Evolutionary conservation across 2,888 invertebrate species (phyloP).

Genomic region (Epirrita christyi): DNA sequence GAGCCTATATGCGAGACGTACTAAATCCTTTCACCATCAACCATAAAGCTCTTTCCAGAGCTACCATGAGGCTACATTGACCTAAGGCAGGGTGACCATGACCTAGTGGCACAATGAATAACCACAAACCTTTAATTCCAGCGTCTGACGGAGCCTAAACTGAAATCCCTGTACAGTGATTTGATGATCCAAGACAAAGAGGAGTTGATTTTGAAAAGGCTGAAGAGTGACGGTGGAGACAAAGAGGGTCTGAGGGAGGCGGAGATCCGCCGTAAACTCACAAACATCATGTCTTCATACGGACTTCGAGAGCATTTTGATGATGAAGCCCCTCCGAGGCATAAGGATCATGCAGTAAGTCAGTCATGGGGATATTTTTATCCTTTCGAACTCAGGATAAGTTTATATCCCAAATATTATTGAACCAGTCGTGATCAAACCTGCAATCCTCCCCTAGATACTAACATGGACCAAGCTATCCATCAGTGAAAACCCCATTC

Average conservation of each 20-base stretch:
- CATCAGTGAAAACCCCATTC: no score
- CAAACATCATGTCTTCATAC: slow-evolving; percentile 92
- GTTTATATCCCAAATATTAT: no score
- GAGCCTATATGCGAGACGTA: no score
- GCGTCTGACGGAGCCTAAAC: slow-evolving; percentile 92
- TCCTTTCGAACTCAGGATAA: no score
- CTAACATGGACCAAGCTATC: no score
- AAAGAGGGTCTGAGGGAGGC: slow-evolving; percentile 94
- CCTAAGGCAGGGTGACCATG: no score
- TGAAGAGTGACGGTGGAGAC: slow-evolving; percentile 93
- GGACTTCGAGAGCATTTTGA: slow-evolving; percentile 92
- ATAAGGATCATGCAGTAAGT: slow-evolving; percentile 81
- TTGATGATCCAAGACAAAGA: slow-evolving; percentile 96
- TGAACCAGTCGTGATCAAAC: no score
- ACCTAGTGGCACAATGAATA: no score
- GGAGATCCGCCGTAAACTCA: slow-evolving; percentile 90
- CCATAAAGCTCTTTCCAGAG: no score
- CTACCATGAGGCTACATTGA: no score
- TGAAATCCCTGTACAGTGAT: slow-evolving; percentile 94
- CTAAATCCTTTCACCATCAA: no score
- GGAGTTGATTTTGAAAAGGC: slow-evolving; percentile 92
- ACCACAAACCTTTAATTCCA: slow-evolving; percentile 55
- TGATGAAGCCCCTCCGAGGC: slow-evolving; percentile 86
- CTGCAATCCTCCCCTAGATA: no score
- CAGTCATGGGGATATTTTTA: background rate